phyloP scores from a whole-genome alignment of 2,113 vertebrate species.

The Neolamprologus devosi region DNA sequence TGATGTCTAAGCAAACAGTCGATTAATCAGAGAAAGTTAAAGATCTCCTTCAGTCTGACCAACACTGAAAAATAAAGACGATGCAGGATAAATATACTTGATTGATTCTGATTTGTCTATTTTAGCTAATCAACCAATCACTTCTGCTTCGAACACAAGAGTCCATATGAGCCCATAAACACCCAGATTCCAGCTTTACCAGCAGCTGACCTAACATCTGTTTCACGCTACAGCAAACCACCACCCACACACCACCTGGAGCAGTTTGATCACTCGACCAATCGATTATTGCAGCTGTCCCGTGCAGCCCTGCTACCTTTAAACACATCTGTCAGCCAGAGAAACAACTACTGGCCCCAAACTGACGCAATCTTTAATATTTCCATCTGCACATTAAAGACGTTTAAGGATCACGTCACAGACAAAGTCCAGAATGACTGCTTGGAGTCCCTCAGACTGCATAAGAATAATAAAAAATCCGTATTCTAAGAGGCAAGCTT shows the following conservation, averaged over 20 bases:
- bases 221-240: not conserved
- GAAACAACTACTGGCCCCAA: not conserved
- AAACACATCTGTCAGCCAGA: not conserved
- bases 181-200: not conserved
- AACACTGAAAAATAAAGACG: not conserved
- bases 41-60: not conserved
- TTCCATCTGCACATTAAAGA: not conserved
- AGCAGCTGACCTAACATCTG: not conserved
- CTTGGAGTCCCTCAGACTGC: fast-evolving
- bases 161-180: not conserved
- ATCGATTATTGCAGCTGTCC: not conserved
- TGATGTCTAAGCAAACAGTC: not conserved
- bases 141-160: not conserved
- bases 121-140: not conserved
- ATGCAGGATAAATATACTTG: not conserved
- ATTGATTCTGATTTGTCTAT: not conserved
- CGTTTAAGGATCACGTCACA: not conserved
- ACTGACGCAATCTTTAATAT: not conserved
- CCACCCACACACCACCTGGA: not conserved
- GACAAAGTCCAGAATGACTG: not conserved
- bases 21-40: not conserved
- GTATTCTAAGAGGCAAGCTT: not conserved
- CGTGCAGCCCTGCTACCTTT: not conserved
- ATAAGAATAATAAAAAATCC: fast-evolving
- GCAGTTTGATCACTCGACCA: fast-evolving